These are phyloP conservation scores for Cercocebus atys DNA, from an alignment of 2,113 vertebrate species.

Conservation along the genomic window DNA sequence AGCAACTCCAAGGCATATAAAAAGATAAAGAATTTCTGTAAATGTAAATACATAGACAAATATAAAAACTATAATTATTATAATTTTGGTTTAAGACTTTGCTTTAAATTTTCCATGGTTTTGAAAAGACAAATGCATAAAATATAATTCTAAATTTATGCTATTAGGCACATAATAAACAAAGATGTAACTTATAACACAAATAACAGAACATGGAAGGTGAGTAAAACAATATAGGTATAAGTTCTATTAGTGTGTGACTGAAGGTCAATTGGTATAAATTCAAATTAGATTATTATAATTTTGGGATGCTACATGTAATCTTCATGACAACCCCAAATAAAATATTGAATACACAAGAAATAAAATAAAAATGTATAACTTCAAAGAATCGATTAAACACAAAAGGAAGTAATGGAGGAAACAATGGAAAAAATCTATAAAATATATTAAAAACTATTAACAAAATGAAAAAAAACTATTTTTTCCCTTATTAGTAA, in stretches of 20 bases:
- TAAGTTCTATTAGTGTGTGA: background rate
- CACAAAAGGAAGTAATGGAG: background rate
- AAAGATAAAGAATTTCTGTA: background rate
- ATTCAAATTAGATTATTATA: background rate
- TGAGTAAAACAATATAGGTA: background rate
- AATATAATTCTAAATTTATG: background rate
- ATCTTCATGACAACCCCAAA: background rate
- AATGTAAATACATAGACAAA: background rate
- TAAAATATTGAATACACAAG: background rate
- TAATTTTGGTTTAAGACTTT: background rate
- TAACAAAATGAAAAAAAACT: background rate
- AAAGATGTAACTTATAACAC: background rate
- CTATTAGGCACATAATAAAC: background rate
- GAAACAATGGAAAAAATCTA: background rate
- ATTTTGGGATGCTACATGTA: background rate
- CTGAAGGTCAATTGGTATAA: background rate
- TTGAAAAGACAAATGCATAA: background rate
- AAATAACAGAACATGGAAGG: background rate
- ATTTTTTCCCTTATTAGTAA: background rate
- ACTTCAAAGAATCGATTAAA: background rate
- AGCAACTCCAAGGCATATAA: background rate
- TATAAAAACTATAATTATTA: background rate
- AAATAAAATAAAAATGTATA: background rate
- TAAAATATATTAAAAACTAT: background rate
- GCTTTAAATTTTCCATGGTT: background rate